Percentiles rank a stretch among this genome's conserved stretches.
These are phyloP conservation scores for Heliornis fulica DNA, from an alignment of 2,113 vertebrate genomes.

Conservation along the genomic window DNA sequence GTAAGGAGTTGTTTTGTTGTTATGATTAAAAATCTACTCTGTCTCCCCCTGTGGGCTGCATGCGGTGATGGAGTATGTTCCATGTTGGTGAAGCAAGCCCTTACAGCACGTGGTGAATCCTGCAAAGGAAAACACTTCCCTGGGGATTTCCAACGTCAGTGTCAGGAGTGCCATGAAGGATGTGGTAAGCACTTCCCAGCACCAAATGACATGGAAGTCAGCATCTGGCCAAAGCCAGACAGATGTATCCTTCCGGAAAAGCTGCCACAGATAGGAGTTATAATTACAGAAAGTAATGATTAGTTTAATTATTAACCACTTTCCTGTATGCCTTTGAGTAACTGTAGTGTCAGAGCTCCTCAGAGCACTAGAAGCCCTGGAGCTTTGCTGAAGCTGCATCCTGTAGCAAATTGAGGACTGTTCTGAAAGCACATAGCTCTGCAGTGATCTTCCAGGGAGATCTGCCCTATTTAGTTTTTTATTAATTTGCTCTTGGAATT, in stretches of 20 bases:
- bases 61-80: neutral
- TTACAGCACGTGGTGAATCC: neutral
- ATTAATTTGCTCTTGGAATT: neutral
- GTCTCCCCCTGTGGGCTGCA: neutral
- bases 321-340: neutral
- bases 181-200: neutral
- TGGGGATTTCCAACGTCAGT: neutral
- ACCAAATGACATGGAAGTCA: neutral
- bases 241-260: neutral
- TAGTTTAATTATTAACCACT: constrained; percentile 19
- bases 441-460: neutral
- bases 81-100: neutral
- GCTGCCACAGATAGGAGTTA: neutral
- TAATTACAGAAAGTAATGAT: neutral
- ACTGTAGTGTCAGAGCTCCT: neutral
- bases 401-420: neutral
- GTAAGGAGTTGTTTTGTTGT: neutral
- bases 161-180: neutral
- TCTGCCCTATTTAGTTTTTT: neutral
- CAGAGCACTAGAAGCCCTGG: neutral
- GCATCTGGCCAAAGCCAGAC: constrained; percentile 5
- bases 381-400: neutral
- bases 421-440: neutral
- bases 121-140: neutral
- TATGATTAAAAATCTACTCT: neutral